A percentile compares a stretch with the other conserved stretches of the same genome.
Evolutionary conservation across 1,140 invertebrate species (phyloP).

Genomic region (Tetramorium parvispinum): DNA sequence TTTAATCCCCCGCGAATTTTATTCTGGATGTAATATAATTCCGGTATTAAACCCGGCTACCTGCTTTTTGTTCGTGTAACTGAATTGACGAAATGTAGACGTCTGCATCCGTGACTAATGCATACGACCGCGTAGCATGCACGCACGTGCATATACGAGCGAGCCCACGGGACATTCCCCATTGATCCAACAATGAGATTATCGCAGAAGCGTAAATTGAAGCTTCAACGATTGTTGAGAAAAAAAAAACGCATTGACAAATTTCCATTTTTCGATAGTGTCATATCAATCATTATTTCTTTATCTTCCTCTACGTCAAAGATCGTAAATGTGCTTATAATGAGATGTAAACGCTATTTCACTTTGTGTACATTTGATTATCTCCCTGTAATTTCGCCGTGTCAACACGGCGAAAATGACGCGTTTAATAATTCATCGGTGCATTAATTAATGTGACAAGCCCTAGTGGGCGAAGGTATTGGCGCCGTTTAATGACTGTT

Average conservation of each 20-base stretch:
- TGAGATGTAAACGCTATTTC: background rate
- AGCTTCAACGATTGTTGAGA: background rate
- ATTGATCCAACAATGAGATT: background rate
- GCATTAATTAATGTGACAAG: background rate
- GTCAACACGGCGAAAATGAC: conserved; percentile 2
- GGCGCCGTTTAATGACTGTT: conserved; percentile 8
- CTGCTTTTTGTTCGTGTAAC: conserved; percentile 4
- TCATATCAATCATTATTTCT: background rate
- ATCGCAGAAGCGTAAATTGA: background rate
- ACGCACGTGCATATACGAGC: background rate
- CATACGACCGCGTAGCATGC: background rate
- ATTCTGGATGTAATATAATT: conserved; percentile 32
- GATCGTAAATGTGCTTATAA: background rate
- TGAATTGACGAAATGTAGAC: conserved; percentile 5
- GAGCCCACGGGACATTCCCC: background rate
- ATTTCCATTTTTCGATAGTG: background rate
- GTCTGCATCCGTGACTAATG: background rate
- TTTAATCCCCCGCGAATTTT: conserved; percentile 56
- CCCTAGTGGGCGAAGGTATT: background rate
- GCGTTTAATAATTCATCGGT: conserved; percentile 22
- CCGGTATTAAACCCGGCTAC: conserved; percentile 36
- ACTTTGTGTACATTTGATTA: conserved; percentile 1
- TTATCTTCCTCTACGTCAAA: background rate
- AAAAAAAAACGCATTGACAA: background rate
- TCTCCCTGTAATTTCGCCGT: background rate